These are phyloP conservation scores for Tinea semifulvella DNA, from an alignment of 2,888 invertebrate genomes.

Conservation along the genomic window DNA sequence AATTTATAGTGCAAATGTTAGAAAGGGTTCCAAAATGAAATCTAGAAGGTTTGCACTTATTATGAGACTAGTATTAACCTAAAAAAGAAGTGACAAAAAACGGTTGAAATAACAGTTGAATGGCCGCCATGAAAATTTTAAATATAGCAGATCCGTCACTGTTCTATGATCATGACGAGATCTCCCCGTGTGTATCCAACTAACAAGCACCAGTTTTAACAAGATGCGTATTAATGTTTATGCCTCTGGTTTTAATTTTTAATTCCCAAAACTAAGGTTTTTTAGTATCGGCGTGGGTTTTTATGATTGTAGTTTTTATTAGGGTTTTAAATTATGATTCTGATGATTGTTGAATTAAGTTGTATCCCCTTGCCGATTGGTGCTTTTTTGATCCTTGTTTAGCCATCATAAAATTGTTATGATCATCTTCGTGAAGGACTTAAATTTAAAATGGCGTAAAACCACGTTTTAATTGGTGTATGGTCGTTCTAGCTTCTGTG, in stretches of 20 bases:
- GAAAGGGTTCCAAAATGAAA: too few species aligned
- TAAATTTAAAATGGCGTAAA: neutral
- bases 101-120: too few species aligned
- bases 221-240: constrained; percentile 7
- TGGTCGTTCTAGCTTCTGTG: too few species aligned
- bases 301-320: constrained; percentile 11
- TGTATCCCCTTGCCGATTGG: constrained; percentile 17
- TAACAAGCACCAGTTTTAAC: neutral
- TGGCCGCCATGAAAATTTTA: too few species aligned
- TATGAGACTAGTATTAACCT: too few species aligned
- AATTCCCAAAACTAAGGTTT: neutral
- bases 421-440: neutral
- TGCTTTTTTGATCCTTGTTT: constrained; percentile 1
- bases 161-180: too few species aligned
- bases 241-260: neutral
- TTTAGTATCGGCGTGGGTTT: constrained; percentile 10
- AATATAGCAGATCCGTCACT: too few species aligned
- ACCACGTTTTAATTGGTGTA: neutral
- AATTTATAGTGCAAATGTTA: too few species aligned
- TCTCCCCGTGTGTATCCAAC: too few species aligned
- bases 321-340: constrained; percentile 18
- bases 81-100: too few species aligned
- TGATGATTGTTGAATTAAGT: constrained; percentile 25
- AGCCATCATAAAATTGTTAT: constrained; percentile 3
- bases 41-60: too few species aligned